Evolutionary conservation across 92 coral and sea anemone genomes (phyloP), one percentile per base, ranked within the genome.

Genomic region (Epizoanthus stellaris): DNA sequence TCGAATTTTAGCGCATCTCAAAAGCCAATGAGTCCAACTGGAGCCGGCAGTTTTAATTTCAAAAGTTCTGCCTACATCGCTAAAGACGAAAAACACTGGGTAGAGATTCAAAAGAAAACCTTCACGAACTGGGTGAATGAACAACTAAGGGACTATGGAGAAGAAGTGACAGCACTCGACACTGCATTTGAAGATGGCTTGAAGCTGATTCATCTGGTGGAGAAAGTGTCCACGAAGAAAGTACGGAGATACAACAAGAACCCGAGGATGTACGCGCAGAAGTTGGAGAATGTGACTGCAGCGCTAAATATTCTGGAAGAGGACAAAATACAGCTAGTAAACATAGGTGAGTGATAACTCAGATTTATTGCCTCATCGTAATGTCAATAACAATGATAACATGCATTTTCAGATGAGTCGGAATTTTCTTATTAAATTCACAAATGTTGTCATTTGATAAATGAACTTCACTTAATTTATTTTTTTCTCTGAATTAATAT

Each of bases 61-160:
- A 89, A 86, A 74, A 92, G 98, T 82, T 94, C 98, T 3, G 77
- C 87, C 19, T 89, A 94, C 62, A 88, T 93, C 66, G 95, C 95
- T 30, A 83, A 85, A 13, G 82, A 92, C 58, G 97, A 94, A 79
- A 93, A 95, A 87, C 95, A 94, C 77, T 96, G 99, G 99, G 87
- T 96, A 21, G 95, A 94, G 61, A 87, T 92, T 43, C 99, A 96
- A 71, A 94, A 89, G 89, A 91, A 84, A 56, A 95, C 99, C 0
- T 96, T 96, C 77, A 94, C 94, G 14, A 96, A 96, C 58, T 96
- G 99, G 99, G 89, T 90, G n/a, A 95, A 92, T 71, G 98, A 89
- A 45, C 95, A 94, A 34, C 69, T 96, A 52, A 76, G 92, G 17
- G 86, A 88, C 3, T 90, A 91, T 61, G 95, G 94, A 58, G 91